Conservation (phyloP, 1,140 invertebrate genomes). For the Apis dorsata region DNA sequence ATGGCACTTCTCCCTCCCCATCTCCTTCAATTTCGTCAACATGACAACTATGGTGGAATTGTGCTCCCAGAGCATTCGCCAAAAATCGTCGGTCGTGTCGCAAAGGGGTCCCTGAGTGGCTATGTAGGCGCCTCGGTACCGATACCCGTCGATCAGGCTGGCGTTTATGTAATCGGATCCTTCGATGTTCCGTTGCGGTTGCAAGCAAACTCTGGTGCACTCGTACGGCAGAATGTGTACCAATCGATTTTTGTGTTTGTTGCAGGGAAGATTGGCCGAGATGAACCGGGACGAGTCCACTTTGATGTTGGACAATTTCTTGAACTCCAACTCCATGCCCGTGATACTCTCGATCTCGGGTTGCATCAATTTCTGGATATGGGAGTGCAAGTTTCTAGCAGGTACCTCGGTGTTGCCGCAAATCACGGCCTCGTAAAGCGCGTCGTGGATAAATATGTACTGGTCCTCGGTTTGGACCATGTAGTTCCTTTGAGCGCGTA, state of each 20-base stretch:
- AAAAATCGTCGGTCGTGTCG: constrained; percentile 98
- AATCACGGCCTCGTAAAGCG: constrained; percentile 96
- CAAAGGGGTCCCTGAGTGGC: constrained; percentile 98
- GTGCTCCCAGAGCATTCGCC: constrained; percentile 99
- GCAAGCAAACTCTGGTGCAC: constrained; percentile 95
- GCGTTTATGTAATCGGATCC: constrained; percentile 99
- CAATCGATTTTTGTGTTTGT: constrained; percentile 98
- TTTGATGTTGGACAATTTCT: constrained; percentile 97
- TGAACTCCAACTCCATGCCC: constrained; percentile 99
- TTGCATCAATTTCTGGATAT: constrained; percentile 95
- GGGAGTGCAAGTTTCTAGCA: constrained; percentile 93
- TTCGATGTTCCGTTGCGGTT: constrained; percentile 94
- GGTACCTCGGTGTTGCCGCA: constrained; percentile 97
- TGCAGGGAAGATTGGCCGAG: constrained; percentile 96
- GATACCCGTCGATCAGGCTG: constrained; percentile 97
- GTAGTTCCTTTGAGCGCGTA: constrained; percentile 97
- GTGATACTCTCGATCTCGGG: constrained; percentile 92
- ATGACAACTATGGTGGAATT: constrained; percentile 99
- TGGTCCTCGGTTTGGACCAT: constrained; percentile 99
- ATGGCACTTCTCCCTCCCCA: constrained; percentile 98
- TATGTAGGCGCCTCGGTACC: constrained; percentile 96
- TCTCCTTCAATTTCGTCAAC: constrained; percentile 98
- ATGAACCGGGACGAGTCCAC: constrained; percentile 96
- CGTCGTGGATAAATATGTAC: constrained; percentile 99
- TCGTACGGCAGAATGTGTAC: constrained; percentile 99